Percentiles rank a stretch among this genome's conserved stretches.
Conservation (phyloP, 2,797 vertebrate genomes). For the Monodelphis domestica region DNA sequence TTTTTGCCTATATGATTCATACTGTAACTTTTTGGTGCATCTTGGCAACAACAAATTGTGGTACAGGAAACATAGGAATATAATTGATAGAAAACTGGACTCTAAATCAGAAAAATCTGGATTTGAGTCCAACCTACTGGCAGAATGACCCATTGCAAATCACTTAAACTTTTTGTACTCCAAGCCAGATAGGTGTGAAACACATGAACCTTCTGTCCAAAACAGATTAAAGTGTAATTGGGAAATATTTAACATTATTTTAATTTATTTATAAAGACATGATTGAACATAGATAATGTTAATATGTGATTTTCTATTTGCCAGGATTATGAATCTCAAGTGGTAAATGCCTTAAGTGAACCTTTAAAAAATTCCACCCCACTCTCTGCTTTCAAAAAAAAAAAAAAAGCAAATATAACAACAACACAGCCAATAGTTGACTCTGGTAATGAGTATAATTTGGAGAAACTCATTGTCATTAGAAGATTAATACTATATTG, state of each 20-base stretch:
- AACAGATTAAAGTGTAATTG: neutral
- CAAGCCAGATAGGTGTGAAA: neutral
- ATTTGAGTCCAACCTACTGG: neutral
- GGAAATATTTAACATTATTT: neutral
- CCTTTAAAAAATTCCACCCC: neutral
- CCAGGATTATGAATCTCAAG: neutral
- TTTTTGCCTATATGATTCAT: constrained; percentile 52
- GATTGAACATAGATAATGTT: neutral
- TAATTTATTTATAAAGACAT: neutral
- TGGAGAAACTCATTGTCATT: neutral
- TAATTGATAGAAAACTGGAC: neutral
- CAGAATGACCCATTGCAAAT: neutral
- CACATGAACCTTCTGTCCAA: neutral
- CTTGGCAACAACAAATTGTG: neutral
- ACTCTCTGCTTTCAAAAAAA: neutral
- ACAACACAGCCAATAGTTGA: neutral
- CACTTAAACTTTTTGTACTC: neutral
- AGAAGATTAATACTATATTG: constrained; percentile 40
- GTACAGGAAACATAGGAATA: neutral
- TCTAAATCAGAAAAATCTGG: neutral
- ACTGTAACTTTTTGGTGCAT: neutral
- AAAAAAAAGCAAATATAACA: neutral
- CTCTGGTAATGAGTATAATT: neutral
- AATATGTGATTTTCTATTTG: neutral
- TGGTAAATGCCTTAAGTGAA: neutral